These are phyloP conservation scores for Carettochelys insculpta DNA, from an alignment of 2,113 vertebrate species.

Conservation along the genomic window DNA sequence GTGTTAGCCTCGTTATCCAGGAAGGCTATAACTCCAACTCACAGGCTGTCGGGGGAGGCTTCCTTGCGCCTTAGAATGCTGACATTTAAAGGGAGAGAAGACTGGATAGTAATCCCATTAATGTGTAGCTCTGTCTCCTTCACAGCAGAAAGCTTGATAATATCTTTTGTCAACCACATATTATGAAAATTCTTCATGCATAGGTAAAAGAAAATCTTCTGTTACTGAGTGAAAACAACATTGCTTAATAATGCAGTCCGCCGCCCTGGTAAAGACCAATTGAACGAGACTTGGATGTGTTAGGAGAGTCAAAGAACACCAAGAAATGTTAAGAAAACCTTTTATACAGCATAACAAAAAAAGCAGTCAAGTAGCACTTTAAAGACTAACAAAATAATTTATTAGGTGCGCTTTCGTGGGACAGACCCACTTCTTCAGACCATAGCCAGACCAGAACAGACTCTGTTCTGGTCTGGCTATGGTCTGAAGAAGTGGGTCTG, in stretches of 20 bases:
- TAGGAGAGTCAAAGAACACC: neutral
- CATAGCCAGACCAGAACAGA: too few species aligned
- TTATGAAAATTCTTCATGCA: constrained; percentile 8
- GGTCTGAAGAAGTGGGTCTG: too few species aligned
- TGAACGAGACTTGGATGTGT: neutral
- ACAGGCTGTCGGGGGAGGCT: neutral
- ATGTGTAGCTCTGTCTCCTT: constrained; percentile 8
- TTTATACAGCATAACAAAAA: neutral
- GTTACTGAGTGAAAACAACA: neutral
- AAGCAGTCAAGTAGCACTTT: too few species aligned
- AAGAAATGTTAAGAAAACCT: neutral
- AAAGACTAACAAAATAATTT: too few species aligned
- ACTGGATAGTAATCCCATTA: neutral
- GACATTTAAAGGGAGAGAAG: too few species aligned
- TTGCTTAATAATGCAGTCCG: neutral
- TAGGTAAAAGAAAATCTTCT: neutral
- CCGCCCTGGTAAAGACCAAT: neutral
- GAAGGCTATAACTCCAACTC: too few species aligned
- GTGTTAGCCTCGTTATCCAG: neutral
- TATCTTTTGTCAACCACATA: constrained; percentile 13
- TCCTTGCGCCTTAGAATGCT: neutral
- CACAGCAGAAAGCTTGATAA: neutral
- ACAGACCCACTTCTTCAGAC: too few species aligned
- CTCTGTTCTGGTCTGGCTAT: too few species aligned
- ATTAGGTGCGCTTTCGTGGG: too few species aligned